Evolutionary conservation across 2,888 invertebrate genomes (phyloP).

Genomic region (Drosophila mimica): DNA sequence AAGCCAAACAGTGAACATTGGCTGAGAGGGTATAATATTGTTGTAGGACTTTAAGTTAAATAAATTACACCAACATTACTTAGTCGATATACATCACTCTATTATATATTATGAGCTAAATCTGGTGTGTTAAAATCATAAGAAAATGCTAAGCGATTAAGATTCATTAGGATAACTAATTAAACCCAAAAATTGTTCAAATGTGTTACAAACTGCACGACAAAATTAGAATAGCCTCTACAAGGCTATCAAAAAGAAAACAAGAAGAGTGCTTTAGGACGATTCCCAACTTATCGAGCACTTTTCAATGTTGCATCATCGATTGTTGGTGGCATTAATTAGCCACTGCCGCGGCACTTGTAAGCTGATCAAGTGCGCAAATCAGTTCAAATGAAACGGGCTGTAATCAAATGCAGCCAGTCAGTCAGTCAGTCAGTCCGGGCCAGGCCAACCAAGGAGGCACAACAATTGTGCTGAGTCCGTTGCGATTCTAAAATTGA

Average conservation of each 20-base stretch:
- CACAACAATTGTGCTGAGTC: slow-evolving; percentile 47
- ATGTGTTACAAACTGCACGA: not conserved
- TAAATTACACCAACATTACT: not conserved
- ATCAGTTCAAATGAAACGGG: slow-evolving; percentile 54
- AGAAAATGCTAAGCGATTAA: too few species aligned
- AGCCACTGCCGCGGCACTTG: slow-evolving; percentile 32
- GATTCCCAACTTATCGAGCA: not conserved
- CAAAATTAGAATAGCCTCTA: not conserved
- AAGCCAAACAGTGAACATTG: not conserved
- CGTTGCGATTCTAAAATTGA: slow-evolving; percentile 77
- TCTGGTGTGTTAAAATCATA: too few species aligned
- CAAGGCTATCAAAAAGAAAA: not conserved
- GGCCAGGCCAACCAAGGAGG: slow-evolving; percentile 6
- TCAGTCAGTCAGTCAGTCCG: slow-evolving; percentile 24
- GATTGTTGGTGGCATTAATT: slow-evolving; percentile 43
- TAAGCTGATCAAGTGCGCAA: slow-evolving; percentile 52
- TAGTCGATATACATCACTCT: not conserved
- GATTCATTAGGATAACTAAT: not conserved
- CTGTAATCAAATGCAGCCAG: slow-evolving; percentile 67
- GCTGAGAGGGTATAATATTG: not conserved
- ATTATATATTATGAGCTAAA: not conserved
- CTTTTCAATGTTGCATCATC: slow-evolving; percentile 3
- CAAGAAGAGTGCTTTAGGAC: not conserved
- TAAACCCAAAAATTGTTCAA: not conserved
- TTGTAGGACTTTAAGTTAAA: not conserved